These are phyloP conservation scores for Cyanocitta stelleri DNA, from an alignment of 2,113 vertebrate species.

Conservation along the genomic window DNA sequence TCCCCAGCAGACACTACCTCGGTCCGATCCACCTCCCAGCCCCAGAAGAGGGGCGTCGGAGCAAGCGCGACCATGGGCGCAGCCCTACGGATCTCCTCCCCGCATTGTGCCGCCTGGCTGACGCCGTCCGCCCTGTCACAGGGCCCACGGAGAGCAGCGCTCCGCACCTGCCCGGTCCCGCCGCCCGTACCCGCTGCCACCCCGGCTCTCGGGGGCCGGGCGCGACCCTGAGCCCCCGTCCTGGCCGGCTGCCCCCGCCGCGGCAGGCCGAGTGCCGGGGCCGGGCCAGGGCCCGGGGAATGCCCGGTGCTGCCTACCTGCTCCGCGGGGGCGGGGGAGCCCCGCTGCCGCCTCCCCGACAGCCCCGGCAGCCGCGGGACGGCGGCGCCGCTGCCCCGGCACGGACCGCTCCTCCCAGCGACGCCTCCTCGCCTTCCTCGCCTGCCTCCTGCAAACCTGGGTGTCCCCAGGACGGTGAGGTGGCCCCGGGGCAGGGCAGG, in stretches of 20 bases:
- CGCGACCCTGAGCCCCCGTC: neutral
- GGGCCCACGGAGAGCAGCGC: too few relatives aligned
- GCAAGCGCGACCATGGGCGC: fast-evolving
- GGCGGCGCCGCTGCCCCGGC: neutral
- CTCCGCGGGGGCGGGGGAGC: too few relatives aligned
- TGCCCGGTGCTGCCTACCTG: neutral
- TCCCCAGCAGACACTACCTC: neutral
- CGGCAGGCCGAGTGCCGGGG: too few relatives aligned
- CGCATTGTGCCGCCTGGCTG: fast-evolving
- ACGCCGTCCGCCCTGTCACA: fast-evolving
- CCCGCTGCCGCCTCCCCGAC: neutral
- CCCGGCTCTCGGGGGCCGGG: too few relatives aligned
- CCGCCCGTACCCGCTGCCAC: neutral
- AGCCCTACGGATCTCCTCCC: too few relatives aligned
- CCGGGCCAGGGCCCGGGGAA: fast-evolving
- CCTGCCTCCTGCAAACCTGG: fast-evolving
- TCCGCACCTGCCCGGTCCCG: neutral
- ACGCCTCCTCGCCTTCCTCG: neutral
- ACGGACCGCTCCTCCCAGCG: neutral
- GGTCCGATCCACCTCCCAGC: neutral
- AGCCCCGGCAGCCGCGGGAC: neutral
- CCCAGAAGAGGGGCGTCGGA: neutral
- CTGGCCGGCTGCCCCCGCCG: neutral
- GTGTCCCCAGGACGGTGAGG: fast-evolving
- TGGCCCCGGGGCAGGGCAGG: fast-evolving